These are phyloP conservation scores for Cydia fagiglandana DNA, from an alignment of 1,140 invertebrate species.

Conservation along the genomic window DNA sequence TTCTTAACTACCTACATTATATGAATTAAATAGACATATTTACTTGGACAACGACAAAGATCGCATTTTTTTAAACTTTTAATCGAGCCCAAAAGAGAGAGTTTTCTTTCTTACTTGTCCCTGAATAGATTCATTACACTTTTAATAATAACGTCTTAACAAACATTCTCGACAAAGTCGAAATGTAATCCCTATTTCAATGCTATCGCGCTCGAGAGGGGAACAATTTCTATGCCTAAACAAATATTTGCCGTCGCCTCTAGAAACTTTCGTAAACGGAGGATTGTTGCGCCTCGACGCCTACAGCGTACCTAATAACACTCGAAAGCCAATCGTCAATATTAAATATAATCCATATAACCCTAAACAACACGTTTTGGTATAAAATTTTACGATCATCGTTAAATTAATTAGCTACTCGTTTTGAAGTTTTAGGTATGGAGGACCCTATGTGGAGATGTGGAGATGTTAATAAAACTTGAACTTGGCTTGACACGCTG, in stretches of 20 bases:
- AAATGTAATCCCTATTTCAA: constrained; percentile 16
- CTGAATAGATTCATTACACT: neutral
- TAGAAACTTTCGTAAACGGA: constrained; percentile 26
- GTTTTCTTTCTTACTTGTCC: neutral
- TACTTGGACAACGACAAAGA: too few species aligned
- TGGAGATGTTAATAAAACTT: too few species aligned
- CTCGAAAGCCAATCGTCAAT: neutral
- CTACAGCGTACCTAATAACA: constrained; percentile 18
- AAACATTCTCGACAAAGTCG: constrained; percentile 7
- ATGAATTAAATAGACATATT: too few species aligned
- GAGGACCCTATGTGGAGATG: too few species aligned
- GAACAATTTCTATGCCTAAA: constrained; percentile 33
- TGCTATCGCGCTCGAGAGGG: constrained; percentile 9
- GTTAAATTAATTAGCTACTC: neutral
- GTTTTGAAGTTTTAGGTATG: too few species aligned
- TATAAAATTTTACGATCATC: neutral
- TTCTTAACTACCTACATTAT: too few species aligned
- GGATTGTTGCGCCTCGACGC: constrained; percentile 18
- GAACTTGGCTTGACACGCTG: too few species aligned
- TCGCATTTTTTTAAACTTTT: neutral
- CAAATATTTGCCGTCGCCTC: constrained; percentile 32
- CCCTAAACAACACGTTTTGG: neutral
- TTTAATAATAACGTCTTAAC: constrained; percentile 27
- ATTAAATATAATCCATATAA: neutral
- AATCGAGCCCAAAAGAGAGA: neutral